Evolutionary conservation across 1,140 invertebrate species (phyloP).

Genomic region (Nixonia krombeini): DNA sequence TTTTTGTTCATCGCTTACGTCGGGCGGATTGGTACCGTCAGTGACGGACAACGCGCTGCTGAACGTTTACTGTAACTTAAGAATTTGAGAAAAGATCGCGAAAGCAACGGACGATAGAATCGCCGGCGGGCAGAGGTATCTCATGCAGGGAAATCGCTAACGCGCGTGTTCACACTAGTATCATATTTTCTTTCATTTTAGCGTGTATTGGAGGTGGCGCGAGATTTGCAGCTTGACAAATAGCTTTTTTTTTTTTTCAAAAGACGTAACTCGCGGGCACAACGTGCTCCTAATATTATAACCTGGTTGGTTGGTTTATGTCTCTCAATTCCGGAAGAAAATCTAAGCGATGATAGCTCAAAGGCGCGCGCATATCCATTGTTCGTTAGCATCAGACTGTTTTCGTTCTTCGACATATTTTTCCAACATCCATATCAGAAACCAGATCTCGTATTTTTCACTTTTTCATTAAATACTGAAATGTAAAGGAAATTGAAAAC

Average conservation of each 20-base stretch:
- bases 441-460: background rate
- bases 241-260: constrained; percentile 1
- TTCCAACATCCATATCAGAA: too few species aligned
- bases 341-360: background rate
- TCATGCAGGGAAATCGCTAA: too few species aligned
- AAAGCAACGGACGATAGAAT: too few species aligned
- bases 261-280: constrained; percentile 1
- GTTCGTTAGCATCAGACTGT: constrained; percentile 1
- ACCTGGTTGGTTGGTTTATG: background rate
- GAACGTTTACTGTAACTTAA: too few species aligned
- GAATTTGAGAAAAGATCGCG: background rate
- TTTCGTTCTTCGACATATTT: background rate
- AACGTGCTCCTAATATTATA: too few species aligned
- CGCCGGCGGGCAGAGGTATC: too few species aligned
- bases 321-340: background rate
- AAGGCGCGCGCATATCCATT: constrained; percentile 8
- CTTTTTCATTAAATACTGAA: background rate
- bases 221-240: constrained; percentile 3
- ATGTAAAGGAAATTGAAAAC: background rate
- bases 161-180: background rate
- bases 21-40: too few species aligned
- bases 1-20: too few species aligned
- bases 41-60: too few species aligned
- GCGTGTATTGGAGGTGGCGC: background rate
- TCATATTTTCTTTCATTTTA: background rate